These are phyloP conservation scores for Triops cancriformis DNA, from an alignment of 1,140 invertebrate species.

Conservation along the genomic window DNA sequence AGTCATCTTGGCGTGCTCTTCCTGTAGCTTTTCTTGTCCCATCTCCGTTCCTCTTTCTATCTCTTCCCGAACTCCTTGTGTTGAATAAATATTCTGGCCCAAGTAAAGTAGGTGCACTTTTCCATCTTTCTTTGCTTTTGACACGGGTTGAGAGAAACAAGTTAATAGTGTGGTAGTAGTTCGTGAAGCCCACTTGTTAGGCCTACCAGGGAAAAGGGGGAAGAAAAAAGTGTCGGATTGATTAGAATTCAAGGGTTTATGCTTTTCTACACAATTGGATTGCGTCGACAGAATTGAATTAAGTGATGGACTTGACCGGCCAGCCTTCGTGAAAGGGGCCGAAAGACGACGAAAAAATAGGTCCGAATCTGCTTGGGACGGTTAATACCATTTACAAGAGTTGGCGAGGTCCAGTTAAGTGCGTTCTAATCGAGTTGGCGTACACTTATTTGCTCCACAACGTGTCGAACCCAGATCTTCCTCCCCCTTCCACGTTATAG, in stretches of 20 bases:
- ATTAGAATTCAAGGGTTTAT: not conserved
- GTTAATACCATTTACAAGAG: not conserved
- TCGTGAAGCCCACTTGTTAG: not conserved
- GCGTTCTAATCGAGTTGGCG: not conserved
- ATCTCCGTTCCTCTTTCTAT: too few species aligned
- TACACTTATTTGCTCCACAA: not conserved
- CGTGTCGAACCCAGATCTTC: not conserved
- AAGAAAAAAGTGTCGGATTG: not conserved
- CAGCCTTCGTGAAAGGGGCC: not conserved
- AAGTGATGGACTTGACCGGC: not conserved
- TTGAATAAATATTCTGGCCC: not conserved
- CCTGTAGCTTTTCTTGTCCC: not conserved
- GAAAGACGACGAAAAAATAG: too few species aligned
- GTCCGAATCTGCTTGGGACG: not conserved
- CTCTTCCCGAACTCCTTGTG: not conserved
- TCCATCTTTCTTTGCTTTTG: not conserved
- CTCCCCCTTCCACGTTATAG: not conserved
- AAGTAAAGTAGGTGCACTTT: not conserved
- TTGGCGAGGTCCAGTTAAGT: not conserved
- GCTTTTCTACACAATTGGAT: slow-evolving; percentile 1
- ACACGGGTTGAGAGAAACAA: not conserved
- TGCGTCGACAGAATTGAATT: not conserved
- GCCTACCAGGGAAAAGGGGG: too few species aligned
- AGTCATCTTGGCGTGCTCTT: not conserved
- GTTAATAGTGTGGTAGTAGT: not conserved